A percentile compares a stretch with the other conserved stretches of the same genome.
Conservation (phyloP, 2,113 vertebrate species). For the Desmodus rotundus region DNA sequence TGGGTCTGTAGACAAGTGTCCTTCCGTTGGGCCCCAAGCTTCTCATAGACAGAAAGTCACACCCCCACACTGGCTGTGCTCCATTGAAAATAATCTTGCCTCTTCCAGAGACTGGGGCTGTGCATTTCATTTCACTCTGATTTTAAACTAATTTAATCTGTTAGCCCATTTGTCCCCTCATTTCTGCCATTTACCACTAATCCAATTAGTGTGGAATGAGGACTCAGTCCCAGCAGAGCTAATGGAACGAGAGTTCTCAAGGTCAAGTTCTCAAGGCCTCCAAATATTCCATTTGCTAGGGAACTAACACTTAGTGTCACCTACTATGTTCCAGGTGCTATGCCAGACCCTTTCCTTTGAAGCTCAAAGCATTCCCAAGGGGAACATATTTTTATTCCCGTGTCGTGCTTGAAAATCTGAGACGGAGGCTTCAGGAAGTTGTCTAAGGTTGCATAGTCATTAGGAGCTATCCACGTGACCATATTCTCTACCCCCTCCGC, state of each 20-base stretch:
- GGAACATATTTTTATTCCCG: not conserved
- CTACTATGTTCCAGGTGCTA: not conserved
- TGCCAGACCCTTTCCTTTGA: not conserved
- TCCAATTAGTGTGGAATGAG: not conserved
- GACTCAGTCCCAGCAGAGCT: not conserved
- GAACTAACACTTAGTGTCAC: not conserved
- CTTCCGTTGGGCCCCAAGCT: not conserved
- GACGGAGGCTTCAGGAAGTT: not conserved
- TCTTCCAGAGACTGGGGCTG: not conserved
- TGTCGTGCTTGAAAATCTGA: not conserved
- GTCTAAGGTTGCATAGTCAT: not conserved
- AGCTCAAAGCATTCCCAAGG: not conserved
- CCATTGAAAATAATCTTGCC: not conserved
- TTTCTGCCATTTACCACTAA: not conserved
- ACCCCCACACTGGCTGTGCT: fast-evolving
- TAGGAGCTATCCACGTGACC: not conserved
- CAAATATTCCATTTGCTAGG: not conserved
- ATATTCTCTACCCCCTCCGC: not conserved
- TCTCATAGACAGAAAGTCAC: not conserved
- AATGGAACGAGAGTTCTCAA: not conserved
- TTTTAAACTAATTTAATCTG: not conserved
- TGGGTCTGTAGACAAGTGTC: not conserved
- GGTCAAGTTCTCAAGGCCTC: not conserved
- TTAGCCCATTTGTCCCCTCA: not conserved
- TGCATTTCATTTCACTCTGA: not conserved